Evolutionary conservation across 2,113 vertebrate genomes (phyloP), one percentile per base, ranked within the genome.

Genomic region (Xiphias gladius): DNA sequence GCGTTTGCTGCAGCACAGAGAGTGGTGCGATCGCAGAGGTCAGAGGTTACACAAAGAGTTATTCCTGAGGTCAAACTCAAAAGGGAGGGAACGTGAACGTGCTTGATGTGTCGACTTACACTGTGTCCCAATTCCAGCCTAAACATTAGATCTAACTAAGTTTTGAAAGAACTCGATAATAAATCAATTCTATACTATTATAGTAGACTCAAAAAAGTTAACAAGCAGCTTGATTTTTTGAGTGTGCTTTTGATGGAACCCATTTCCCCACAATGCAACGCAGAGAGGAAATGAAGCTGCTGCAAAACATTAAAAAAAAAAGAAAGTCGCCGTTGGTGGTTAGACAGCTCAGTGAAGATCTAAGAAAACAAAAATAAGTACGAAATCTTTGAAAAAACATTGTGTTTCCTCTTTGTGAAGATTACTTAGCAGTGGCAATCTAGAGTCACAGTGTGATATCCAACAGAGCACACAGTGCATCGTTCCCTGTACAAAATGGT

Each of bases 1-100:
- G 93, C 0, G 97, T 99, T 97, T 99, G 98, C 98, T 99, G 94
- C 61, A 88, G 26, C 37, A 67, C 8, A 82, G 16, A 79, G 12
- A 48, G 11, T 88, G 17, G 86, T 89, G 75, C 61, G 43, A 76
- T 37, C 13, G n/a, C 5, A 85, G 13, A 26, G 26, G 46, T 70
- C 37, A 70, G 17, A 77, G 32, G 66, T 86, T 24, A 72, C 0
- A 12, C 58, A 24, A 66, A 54, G 24, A 59, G 61, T 48, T 57
- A 37, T 11, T 12, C 46, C 39, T 14, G 19, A 72, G 41, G 65
- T 68, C 32, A 61, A 58, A 66, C 48, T 19, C 0, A 1, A 26
- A 0, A 41, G 66, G 11, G 19, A 69, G 39, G 3, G 19, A 59
- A 41, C 9, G 32, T 63, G 20, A 17, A 12, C 19, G 32, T 22